Evolutionary conservation across 2,797 vertebrate genomes (phyloP), one percentile per base, ranked within the genome.

Genomic region (Pseudochirops corinnae): DNA sequence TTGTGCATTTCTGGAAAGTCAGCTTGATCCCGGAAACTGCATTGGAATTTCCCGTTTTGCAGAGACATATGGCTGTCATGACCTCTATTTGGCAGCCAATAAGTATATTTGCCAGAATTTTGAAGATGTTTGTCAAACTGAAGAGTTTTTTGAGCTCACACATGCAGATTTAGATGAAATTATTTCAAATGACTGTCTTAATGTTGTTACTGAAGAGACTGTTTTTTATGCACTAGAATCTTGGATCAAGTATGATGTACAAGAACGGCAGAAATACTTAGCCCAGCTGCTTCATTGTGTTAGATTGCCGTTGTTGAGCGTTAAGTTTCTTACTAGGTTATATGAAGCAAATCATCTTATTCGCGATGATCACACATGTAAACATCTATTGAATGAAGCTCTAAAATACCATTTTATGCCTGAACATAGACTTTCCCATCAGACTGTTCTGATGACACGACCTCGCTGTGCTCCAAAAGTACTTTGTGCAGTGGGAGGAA

Each of bases 361-460:
- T 98, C 99, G 99, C 11, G 99, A 99, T 18, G 99, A 99, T 98
- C 99, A 99, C 33, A 99, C 99, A 1, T 99, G 99, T 98, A 99
- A 99, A 97, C 99, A 99, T 97, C 99, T 99, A 96, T 99, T 99
- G 93, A 99, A 99, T 5, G 99, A 99, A 99, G 99, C 99, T 82
- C 99, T 99, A 7, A 99, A 99, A 97, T 99, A 99, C 98, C 99
- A 99, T 98, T 99, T 99, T 97, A 99, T 99, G 99, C 99, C 99
- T 53, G 99, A 99, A 96, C 99, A 99, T 98, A 99, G 99, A 97
- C 99, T 99, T 0, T 99, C 99, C 91, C 99, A 99, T 98, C 99
- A 99, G 99, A 99, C 98, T 58, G 98, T 99, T 98, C 98, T 99
- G 98, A 99, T 99, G 94, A 99, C 99, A 0, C 98, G 99, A 87